Evolutionary conservation across 2,888 invertebrate species (phyloP).

Genomic region (Dichetophora obliterata): DNA sequence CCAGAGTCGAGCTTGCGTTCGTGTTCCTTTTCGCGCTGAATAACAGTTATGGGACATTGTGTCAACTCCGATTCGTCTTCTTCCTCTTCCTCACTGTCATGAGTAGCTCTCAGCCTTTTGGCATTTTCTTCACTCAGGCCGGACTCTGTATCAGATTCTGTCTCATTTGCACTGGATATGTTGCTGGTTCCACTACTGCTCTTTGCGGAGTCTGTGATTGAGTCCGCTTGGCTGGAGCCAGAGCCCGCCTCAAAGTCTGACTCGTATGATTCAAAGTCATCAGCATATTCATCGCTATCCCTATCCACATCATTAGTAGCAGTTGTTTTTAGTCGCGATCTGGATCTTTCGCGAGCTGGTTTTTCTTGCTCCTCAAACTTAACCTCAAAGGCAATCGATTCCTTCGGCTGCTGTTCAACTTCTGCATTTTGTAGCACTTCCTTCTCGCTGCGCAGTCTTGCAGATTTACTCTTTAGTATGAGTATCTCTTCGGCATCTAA

Average conservation of each 20-base stretch:
- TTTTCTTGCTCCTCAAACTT: conserved; percentile 53
- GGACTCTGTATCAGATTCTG: conserved; percentile 36
- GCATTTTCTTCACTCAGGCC: not conserved
- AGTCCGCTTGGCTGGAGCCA: conserved; percentile 36
- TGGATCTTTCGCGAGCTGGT: not conserved
- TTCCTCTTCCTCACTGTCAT: conserved; percentile 37
- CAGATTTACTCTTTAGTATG: conserved; percentile 57
- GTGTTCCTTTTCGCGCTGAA: conserved; percentile 68
- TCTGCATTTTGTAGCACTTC: conserved; percentile 40
- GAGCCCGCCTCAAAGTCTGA: conserved; percentile 72
- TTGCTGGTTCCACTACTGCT: conserved; percentile 16
- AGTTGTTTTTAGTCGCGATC: not conserved
- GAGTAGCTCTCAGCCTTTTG: too few species aligned
- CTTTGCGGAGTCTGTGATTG: conserved; percentile 38
- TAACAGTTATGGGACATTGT: conserved; percentile 64
- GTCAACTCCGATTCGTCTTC: conserved; percentile 61
- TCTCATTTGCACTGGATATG: conserved; percentile 8
- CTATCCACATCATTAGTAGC: conserved; percentile 40
- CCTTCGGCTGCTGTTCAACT: conserved; percentile 47
- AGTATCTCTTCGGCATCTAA: conserved; percentile 62
- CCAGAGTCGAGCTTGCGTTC: conserved; percentile 75
- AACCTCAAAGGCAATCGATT: conserved; percentile 67
- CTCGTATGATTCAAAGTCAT: conserved; percentile 74
- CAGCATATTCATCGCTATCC: conserved; percentile 69
- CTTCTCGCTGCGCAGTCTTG: conserved; percentile 54